Percentiles rank a stretch among this genome's conserved stretches.
These are phyloP conservation scores for Carcina quercana DNA, from an alignment of 2,888 invertebrate genomes.

Conservation along the genomic window DNA sequence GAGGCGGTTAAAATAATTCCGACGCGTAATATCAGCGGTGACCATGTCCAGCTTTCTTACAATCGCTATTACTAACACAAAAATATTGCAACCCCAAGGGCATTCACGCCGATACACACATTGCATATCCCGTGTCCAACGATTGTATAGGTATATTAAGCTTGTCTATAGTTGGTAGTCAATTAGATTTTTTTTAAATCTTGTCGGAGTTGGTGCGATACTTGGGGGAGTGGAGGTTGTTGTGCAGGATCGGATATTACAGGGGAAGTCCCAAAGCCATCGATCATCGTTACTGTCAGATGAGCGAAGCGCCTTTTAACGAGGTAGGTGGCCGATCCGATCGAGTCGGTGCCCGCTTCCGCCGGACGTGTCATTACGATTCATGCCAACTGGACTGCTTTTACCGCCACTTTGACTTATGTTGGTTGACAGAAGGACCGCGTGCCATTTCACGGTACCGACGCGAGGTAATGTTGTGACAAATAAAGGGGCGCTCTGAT, in stretches of 20 bases:
- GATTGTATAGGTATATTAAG: too few relatives aligned
- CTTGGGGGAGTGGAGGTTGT: constrained; percentile 21
- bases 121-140: too few relatives aligned
- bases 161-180: too few relatives aligned
- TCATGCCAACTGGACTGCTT: neutral
- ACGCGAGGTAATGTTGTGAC: too few relatives aligned
- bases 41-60: too few relatives aligned
- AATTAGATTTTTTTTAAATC: too few relatives aligned
- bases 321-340: constrained; percentile 34
- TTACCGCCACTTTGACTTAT: neutral
- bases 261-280: constrained; percentile 53
- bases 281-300: constrained; percentile 63
- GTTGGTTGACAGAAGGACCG: neutral
- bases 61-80: too few relatives aligned
- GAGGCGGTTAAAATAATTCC: too few relatives aligned
- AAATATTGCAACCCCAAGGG: too few relatives aligned
- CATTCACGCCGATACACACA: too few relatives aligned
- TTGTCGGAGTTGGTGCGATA: constrained; percentile 4
- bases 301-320: constrained; percentile 51
- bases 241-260: constrained; percentile 49
- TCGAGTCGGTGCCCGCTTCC: constrained; percentile 22
- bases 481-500: too few relatives aligned
- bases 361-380: constrained; percentile 1
- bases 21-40: too few relatives aligned
- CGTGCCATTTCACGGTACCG: neutral